These are phyloP conservation scores for Heterochromis multidens DNA, from an alignment of 2,113 vertebrate species.

Conservation along the genomic window DNA sequence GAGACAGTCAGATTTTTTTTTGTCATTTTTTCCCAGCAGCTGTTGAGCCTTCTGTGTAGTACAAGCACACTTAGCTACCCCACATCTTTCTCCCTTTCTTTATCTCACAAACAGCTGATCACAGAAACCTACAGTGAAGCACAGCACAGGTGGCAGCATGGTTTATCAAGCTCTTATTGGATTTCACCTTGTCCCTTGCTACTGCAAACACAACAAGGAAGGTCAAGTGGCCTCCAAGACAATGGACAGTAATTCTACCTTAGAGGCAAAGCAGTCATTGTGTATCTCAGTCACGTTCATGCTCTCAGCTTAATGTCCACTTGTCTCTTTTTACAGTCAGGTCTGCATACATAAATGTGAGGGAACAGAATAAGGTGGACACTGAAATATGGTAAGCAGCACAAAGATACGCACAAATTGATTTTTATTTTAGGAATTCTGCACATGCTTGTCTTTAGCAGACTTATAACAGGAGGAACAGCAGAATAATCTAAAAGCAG, in stretches of 20 bases:
- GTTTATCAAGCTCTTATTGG: slow-evolving; percentile 44
- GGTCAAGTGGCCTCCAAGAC: slow-evolving; percentile 32
- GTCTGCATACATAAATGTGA: slow-evolving; percentile 2
- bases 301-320: slow-evolving; percentile 13
- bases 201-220: slow-evolving; percentile 29
- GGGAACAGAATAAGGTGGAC: background rate
- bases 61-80: background rate
- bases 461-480: background rate
- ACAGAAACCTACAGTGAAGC: background rate
- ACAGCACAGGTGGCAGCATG: background rate
- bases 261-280: background rate
- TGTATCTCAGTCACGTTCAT: slow-evolving; percentile 22
- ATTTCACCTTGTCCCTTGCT: slow-evolving; percentile 9
- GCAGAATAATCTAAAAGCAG: background rate
- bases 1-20: background rate
- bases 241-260: background rate
- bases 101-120: background rate
- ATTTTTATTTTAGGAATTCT: slow-evolving; percentile 13
- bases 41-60: background rate
- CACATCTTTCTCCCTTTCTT: background rate
- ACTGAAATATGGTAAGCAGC: background rate
- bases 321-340: slow-evolving; percentile 22
- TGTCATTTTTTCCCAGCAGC: background rate
- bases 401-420: background rate
- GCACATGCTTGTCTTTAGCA: background rate